phyloP scores from a whole-genome alignment of 2,797 vertebrate genomes.

The Falco cherrug region DNA sequence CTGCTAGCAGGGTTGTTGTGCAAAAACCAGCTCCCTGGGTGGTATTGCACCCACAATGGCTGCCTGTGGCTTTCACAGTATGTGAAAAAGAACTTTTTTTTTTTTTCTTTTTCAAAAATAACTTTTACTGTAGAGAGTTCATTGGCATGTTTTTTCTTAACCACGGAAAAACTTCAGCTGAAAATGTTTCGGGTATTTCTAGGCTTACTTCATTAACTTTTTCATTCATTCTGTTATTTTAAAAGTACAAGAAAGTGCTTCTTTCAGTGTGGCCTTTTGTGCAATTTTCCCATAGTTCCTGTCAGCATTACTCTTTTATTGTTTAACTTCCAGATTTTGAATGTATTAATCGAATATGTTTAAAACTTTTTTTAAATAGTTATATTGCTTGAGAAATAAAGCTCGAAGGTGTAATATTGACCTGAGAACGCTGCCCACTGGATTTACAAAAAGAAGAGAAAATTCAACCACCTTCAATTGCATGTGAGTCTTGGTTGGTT shows the following conservation, averaged over 20 bases:
- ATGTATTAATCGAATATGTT: neutral
- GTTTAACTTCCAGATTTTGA: neutral
- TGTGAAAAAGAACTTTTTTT: neutral
- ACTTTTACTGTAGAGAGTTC: neutral
- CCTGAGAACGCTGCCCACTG: slow-evolving; percentile 86
- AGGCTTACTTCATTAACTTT: neutral
- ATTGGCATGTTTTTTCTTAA: neutral
- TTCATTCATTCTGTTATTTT: neutral
- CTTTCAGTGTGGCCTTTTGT: neutral
- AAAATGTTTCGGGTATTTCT: neutral
- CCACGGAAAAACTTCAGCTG: neutral
- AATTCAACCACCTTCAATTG: slow-evolving; percentile 87
- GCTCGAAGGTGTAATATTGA: slow-evolving; percentile 84
- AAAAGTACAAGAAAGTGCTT: neutral
- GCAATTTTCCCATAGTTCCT: neutral
- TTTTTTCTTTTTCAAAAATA: too few relatives aligned
- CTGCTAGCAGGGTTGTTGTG: neutral
- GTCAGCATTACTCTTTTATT: neutral
- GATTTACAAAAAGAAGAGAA: slow-evolving; percentile 89
- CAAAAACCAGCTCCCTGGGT: fast-evolving
- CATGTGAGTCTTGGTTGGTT: slow-evolving; percentile 75
- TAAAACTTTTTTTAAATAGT: slow-evolving; percentile 52
- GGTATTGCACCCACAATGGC: fast-evolving
- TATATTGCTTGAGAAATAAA: slow-evolving; percentile 78
- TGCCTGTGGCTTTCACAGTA: neutral